Evolutionary conservation across 2,888 invertebrate genomes (phyloP), one percentile per base, ranked within the genome.

Genomic region (Drosophila nr. perissopoda): DNA sequence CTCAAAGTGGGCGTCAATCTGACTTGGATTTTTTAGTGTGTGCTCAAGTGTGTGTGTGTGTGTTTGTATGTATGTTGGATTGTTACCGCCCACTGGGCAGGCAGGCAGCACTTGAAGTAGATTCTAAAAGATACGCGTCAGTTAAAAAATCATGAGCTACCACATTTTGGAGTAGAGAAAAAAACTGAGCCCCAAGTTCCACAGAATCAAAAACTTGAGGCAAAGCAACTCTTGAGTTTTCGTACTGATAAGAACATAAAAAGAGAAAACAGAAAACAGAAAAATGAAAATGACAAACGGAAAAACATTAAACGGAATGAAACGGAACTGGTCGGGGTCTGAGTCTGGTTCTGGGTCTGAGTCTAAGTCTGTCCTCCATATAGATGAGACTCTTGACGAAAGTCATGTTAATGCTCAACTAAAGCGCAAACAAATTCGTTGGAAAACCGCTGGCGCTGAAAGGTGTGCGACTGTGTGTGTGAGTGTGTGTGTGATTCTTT

Each of bases 371-470:
- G 13, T 18, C 4, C 18, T 8, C 38, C 4, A 33, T 33, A 33
- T 49, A 57, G 33, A 60, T 38, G 34, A 21, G 51, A 0, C 51
- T 66, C 42, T 49, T 58, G 64, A 77, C 83, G 51, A 77, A 72
- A 77, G 74, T 79, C 87, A 77, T 86, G 86, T 88, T 70, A 81
- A 83, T 86, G 85, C 85, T 58, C 46, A 81, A 57, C 67, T 62
- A 86, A 65, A 78, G 86, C 70, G 74, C 83, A 86, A 89, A 88
- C 89, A 88, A 81, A 83, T 88, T 70, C 85, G 58, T 64, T 74
- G 70, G 86, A 88, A 80, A 70, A 70, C 64, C n/a, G 34, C 87
- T 72, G 84, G 88, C 89, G 89, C 84, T 84, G 82, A 74, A 79
- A 79, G 73, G 76, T 81, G 72, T 67, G 33, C 31, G 31, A 40